Base-by-base conservation (phyloP, 2,113 vertebrate species). In the Pterocles burchelli region DNA sequence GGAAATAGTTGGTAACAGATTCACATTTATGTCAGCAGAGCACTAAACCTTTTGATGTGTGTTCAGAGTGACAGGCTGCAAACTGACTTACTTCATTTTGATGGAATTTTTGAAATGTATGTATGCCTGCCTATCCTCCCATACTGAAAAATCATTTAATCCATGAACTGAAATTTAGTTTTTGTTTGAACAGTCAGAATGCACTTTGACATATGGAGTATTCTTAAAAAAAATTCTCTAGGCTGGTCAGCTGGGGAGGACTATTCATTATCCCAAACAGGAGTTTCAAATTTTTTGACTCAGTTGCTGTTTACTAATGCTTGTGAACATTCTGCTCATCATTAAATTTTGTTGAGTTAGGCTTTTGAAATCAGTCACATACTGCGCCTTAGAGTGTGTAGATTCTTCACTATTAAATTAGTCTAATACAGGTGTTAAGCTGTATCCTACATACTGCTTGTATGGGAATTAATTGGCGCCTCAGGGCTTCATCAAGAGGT, bases 391-490 rank as follows among this genome's bases (percentile, higher is more conserved):
- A 51, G 20, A 74, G 6, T 20, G 11, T 57, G 31, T 70, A 43
- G 49, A 22, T 61, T 62, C 33, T 71, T 93, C 24, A 4, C 48
- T 88, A 6, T 49, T 84, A 34, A 80, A 12, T 86, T 54, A 81
- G 41, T 52, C 25, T 91, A 77, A 80, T 38, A 85, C 62, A 85
- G 78, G 85, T 95, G 61, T 94, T 93, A 83, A 93, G 8, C 26
- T 74, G 59, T 46, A 80, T 28, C 63, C 29, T 91, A 31, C 46
- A 13, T 62, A 18, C 24, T 82, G 58, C 66, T 70, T 88, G 25
- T 61, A 36, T 3, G 3, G 72, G 55, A 93, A 76, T 91, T 94
- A 96, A 88, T 52, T 93, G 76, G 41, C 9, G 8, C 82, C 51
- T 79, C 0, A 0, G 51, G 90, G 38, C 78, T 91, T 26, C 3